Evolutionary conservation across 2,113 vertebrate genomes (phyloP), one percentile per base, ranked within the genome.

Genomic region (Cariama cristata): DNA sequence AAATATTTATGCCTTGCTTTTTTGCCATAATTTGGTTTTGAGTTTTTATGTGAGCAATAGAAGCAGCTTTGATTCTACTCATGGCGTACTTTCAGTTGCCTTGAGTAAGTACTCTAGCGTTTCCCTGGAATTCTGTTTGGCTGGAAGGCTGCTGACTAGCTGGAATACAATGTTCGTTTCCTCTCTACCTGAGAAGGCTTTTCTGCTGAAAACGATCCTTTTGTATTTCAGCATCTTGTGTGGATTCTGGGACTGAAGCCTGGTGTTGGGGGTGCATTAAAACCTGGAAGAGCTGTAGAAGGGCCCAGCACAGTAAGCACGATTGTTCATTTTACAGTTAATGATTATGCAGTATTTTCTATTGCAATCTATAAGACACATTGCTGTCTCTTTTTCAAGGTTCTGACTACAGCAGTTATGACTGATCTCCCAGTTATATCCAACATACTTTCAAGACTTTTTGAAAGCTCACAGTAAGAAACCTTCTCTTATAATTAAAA

Each of bases 181-280:
- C 28, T 66, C 23, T 58, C 44, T 88, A 19, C 8, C 26, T 79
- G 33, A 72, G 72, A 74, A 82, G 11, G 8, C 13, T 64, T 67
- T 79, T 75, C 23, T 93, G 42, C 50, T 96, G 66, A 86, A 86
- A 86, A 58, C 38, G 19, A 32, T 83, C 28, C 14, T 88, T 80
- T 47, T 95, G 52, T 92, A 44, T 98, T 90, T 88, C 92, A 99
- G 99, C 99, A 99, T 98, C 98, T 99, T 92, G 99, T 99, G 26
- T 99, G 99, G 99, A 99, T 99, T 97, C 97, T 99, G 87, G 99
- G 99, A 60, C 98, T 99, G 93, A 99, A 99, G 90, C 99, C 99
- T 47, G 98, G 99, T 17, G 92, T 98, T 88, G 99, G 99, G 11
- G 99, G 99, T 84, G 99, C 99, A 33, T 98, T 99, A 97, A 99